Percentiles rank a stretch among this genome's conserved stretches.
Conservation (phyloP, 1,140 invertebrate species). For the Dendroctonus valens region DNA sequence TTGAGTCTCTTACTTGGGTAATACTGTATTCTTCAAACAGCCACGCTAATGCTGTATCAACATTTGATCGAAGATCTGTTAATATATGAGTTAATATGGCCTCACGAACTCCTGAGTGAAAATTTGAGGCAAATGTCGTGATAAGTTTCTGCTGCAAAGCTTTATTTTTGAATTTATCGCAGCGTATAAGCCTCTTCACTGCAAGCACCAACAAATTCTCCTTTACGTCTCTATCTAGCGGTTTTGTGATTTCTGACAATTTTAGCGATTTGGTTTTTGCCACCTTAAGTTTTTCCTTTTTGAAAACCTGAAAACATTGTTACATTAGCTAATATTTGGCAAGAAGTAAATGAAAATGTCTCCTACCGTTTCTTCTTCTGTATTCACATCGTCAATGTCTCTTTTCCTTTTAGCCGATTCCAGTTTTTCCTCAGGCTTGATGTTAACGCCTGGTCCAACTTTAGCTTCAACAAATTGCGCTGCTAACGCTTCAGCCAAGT, state of each 20-base stretch:
- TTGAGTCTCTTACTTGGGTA: constrained; percentile 50
- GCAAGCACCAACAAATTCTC: constrained; percentile 71
- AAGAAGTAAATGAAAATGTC: constrained; percentile 10
- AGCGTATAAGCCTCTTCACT: constrained; percentile 74
- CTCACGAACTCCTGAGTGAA: constrained; percentile 72
- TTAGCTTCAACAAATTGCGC: constrained; percentile 75
- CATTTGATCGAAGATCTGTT: constrained; percentile 75
- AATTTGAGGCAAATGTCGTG: constrained; percentile 79
- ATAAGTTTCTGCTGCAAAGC: constrained; percentile 77
- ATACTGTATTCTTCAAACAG: constrained; percentile 91
- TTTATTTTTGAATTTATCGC: constrained; percentile 69
- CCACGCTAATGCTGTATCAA: constrained; percentile 88
- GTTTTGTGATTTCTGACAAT: constrained; percentile 80
- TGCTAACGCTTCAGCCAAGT: constrained; percentile 74
- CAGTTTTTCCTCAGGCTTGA: constrained; percentile 50
- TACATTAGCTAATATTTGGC: not conserved
- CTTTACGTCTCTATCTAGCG: constrained; percentile 66
- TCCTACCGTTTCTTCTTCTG: constrained; percentile 58
- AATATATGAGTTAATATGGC: constrained; percentile 79
- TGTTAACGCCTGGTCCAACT: constrained; percentile 67
- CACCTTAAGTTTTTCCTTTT: constrained; percentile 59
- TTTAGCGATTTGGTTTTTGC: constrained; percentile 73
- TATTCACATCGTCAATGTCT: constrained; percentile 56
- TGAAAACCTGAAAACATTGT: constrained; percentile 40
- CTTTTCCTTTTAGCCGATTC: constrained; percentile 46